These are phyloP conservation scores for Drosophila pseudoobscura DNA, from an alignment of 1,140 invertebrate genomes.

Conservation along the genomic window DNA sequence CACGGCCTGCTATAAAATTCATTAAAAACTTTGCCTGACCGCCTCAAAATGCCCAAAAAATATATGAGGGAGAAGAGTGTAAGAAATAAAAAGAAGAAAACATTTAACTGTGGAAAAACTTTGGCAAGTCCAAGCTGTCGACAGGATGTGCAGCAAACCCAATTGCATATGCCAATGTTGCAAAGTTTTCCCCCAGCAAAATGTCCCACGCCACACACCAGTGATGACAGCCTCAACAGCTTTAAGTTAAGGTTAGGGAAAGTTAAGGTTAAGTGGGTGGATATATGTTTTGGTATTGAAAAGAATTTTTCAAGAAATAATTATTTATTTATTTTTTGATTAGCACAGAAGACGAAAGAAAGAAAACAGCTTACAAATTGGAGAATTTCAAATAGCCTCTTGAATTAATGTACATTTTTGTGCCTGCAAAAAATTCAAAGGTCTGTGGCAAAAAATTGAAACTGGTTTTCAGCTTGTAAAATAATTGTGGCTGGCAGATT, in stretches of 20 bases:
- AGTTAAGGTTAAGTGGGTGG: too few species aligned
- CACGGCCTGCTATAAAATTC: slow-evolving; percentile 74
- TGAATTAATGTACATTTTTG: too few species aligned
- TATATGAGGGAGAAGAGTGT: slow-evolving; percentile 9
- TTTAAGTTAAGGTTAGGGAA: neutral
- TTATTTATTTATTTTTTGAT: too few species aligned
- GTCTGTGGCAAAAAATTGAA: too few species aligned
- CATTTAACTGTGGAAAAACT: slow-evolving; percentile 75
- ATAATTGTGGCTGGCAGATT: too few species aligned
- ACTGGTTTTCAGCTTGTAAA: too few species aligned
- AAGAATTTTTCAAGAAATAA: too few species aligned
- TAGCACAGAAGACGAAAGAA: too few species aligned
- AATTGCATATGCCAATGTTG: slow-evolving; percentile 79
- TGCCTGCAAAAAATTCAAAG: too few species aligned
- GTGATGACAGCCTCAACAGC: slow-evolving; percentile 25
- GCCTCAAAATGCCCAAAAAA: slow-evolving; percentile 44
- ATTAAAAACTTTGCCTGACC: slow-evolving; percentile 70
- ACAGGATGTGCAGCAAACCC: slow-evolving; percentile 78
- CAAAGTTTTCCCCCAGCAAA: slow-evolving; percentile 61
- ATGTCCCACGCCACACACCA: slow-evolving; percentile 36
- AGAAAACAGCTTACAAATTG: too few species aligned
- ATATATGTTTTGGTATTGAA: too few species aligned
- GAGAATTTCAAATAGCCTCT: too few species aligned
- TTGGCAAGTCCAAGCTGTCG: slow-evolving; percentile 77
- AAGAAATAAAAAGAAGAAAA: slow-evolving; percentile 59